Base-by-base conservation (phyloP, 2,113 vertebrate genomes). In the Pelecanus crispus region DNA sequence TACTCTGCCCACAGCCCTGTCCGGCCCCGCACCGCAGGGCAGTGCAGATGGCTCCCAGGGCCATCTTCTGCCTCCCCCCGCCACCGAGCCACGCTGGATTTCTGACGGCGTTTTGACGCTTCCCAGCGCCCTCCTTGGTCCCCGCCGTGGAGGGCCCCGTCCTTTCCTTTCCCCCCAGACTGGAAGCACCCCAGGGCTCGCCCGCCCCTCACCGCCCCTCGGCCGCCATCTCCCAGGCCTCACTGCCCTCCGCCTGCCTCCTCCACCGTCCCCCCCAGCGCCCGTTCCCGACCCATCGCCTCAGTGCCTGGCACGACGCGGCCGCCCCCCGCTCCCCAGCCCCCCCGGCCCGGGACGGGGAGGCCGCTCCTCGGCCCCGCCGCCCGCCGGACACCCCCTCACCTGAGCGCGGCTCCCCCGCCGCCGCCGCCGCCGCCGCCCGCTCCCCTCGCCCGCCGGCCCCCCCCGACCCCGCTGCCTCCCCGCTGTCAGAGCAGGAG, bases 401-500 rank as follows among this genome's bases (percentile, higher is more conserved):
- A 81, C 74, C 86, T 56, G 82, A 71, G 40, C 8, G 6, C 47
- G 9, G 36, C 44, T 26, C 13, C 13, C 12, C 20, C 12, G 34
- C 5, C 2, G 11, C 29, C 63, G 8, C 20, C 12, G 34, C 5
- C 2, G 11, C 29, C 63, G 8, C 34, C 13, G 2, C 56, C 28
- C 9, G 13, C 10, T 5, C 21, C 26, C 53, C 34, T 8, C 11
- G 3, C 18, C 34, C 13, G 7, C 38, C 4, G 9, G 7, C 24
- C 13, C 81, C 66, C 75, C 66, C n/a, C 34, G 26, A 10, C 42
- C 58, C 72, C 32, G 7, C n/a, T 74, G 65, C 79, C 45, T 26
- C 49, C 45, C 14, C 11, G 59, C 80, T 66, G 82, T 71, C 90
- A 66, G 85, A 44, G 78, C 88, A 44, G 66, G 86, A 94, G 96